These are phyloP conservation scores for Hybognathus amarus DNA, from an alignment of 2,797 vertebrate genomes.

Conservation along the genomic window DNA sequence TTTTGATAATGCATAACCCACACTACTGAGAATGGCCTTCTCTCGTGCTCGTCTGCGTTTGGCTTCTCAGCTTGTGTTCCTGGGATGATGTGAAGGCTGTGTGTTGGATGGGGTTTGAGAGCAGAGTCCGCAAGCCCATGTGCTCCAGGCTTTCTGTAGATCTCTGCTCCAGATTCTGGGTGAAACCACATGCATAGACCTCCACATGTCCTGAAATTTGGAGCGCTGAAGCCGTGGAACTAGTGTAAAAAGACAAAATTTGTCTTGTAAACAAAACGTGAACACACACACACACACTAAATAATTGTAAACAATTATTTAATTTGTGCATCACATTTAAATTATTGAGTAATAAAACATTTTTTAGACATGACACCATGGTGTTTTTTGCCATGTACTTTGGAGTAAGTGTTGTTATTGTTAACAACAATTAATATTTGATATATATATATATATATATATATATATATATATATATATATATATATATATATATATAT, in stretches of 20 bases:
- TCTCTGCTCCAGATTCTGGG: constrained; percentile 50
- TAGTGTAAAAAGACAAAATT: background rate
- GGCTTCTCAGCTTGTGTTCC: constrained; percentile 69
- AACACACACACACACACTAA: background rate
- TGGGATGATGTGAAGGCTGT: constrained; percentile 34
- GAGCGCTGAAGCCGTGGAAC: background rate
- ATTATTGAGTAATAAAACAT: background rate
- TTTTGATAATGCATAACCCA: constrained; percentile 47
- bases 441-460: no score
- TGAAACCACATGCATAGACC: constrained; percentile 41
- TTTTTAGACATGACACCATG: background rate
- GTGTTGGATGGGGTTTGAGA: constrained; percentile 52
- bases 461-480: no score
- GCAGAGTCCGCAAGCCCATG: constrained; percentile 54
- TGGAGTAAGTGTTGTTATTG: background rate
- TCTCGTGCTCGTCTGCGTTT: constrained; percentile 69
- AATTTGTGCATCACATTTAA: background rate
- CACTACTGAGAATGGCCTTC: constrained; percentile 69
- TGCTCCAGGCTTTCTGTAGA: constrained; percentile 36
- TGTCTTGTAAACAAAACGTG: background rate
- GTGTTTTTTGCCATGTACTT: background rate
- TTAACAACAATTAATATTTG: background rate
- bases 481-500: no score
- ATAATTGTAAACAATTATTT: background rate
- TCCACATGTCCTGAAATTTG: constrained; percentile 72